Evolutionary conservation across 2,888 invertebrate genomes (phyloP), one percentile per base, ranked within the genome.

Genomic region (Pandemis heparana): DNA sequence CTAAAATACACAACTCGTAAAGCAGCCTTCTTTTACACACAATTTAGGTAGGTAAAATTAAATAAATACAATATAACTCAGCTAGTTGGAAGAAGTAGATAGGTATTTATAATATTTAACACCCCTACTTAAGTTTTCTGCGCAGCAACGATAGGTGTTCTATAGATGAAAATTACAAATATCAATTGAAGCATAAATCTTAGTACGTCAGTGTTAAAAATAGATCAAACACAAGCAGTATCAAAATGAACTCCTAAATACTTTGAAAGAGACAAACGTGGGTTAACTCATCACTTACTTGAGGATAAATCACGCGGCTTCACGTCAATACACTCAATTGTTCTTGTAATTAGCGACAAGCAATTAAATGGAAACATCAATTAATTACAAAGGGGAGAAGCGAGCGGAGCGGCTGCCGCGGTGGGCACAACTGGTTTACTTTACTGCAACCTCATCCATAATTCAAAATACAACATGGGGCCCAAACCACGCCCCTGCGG

Each of bases 381-480:
- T 87, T 90, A 92, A 92, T 92, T 92, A 93, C 85, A 87, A 87
- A 87, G 87, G 87, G 88, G 89, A 90, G 91, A 90, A 87, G 91
- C 92, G 89, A 90, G 92, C 90, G 90, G 89, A 90, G 89, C 88
- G 89, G 90, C 89, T 88, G 90, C 89, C 90, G 91, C 85, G 85
- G 85, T 89, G 85, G 87, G 87, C 90, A 85, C 92, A 92, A 94
- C 94, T 93, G 94, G 94, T 94, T 93, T 91, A 88, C 87, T 85
- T 85, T 87, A 86, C 86, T 88, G 87, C 82, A 87, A 88, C 86
- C 87, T 92, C 92, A 93, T 94, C 93, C 93, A 94, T 94, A 92
- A 94, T 93, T 93, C 93, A 93, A 94, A 53, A 93, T 91, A 92
- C 87, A 93, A 93, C 92, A 92, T 93, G 93, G 92, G 92, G 83